Evolutionary conservation across 2,888 invertebrate species (phyloP).

Genomic region (Lissonota sp.): DNA sequence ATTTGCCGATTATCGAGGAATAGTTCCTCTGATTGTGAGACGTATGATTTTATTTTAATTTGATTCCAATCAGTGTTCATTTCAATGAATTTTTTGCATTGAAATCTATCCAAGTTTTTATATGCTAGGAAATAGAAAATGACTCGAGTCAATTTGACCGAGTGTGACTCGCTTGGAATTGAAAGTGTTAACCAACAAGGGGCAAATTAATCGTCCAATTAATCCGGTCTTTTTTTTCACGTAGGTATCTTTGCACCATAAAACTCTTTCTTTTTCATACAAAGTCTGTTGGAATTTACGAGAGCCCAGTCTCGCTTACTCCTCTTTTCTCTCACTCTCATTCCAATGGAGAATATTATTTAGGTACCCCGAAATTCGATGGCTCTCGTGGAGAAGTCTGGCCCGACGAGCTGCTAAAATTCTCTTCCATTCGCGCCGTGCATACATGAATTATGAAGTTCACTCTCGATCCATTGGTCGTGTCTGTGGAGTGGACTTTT

Average conservation of each 20-base stretch:
- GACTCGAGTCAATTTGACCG: too few species aligned
- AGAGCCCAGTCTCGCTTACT: slow-evolving; percentile 51
- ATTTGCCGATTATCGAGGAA: too few species aligned
- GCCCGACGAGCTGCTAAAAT: slow-evolving; percentile 55
- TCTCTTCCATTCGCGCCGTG: slow-evolving; percentile 38
- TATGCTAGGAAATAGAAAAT: too few species aligned
- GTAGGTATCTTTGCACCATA: background rate
- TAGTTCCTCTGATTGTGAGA: too few species aligned
- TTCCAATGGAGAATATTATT: slow-evolving; percentile 61
- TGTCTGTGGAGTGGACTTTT: too few species aligned
- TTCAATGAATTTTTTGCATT: too few species aligned
- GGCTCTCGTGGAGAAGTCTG: slow-evolving; percentile 27
- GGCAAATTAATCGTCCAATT: background rate
- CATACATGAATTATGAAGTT: slow-evolving; percentile 70
- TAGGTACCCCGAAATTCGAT: slow-evolving; percentile 56
- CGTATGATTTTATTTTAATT: too few species aligned
- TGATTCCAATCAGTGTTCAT: too few species aligned
- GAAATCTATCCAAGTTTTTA: too few species aligned
- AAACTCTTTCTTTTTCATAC: background rate
- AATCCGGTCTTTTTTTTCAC: slow-evolving; percentile 18
- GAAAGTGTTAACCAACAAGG: too few species aligned
- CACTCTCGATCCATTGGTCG: slow-evolving; percentile 24
- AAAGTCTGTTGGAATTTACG: slow-evolving; percentile 49
- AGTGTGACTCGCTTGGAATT: too few species aligned
- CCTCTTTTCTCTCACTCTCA: slow-evolving; percentile 38